These are phyloP conservation scores for Choristoneura fumiferana DNA, from an alignment of 1,140 invertebrate species.

Conservation along the genomic window DNA sequence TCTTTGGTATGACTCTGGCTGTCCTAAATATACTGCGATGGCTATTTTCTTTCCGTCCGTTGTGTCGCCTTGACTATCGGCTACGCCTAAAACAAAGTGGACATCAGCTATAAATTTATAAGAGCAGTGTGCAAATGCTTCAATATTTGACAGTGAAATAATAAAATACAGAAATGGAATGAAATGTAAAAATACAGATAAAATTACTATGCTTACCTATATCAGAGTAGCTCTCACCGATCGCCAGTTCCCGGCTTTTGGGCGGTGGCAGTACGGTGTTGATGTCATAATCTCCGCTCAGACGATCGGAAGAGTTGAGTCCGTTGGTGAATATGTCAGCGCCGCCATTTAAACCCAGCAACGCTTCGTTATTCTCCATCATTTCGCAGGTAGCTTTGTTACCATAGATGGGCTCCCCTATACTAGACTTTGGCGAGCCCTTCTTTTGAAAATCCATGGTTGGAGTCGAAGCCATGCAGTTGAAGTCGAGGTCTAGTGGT, in stretches of 20 bases:
- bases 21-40: constrained; percentile 90
- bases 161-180: no score
- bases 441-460: constrained; percentile 69
- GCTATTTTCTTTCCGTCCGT: constrained; percentile 92
- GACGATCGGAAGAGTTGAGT: constrained; percentile 53
- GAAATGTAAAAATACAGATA: neutral
- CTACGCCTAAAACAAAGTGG: constrained; percentile 64
- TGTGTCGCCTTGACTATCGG: constrained; percentile 84
- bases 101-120: constrained; percentile 13
- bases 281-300: constrained; percentile 75
- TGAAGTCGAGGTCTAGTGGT: constrained; percentile 72
- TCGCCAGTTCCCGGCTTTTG: constrained; percentile 72
- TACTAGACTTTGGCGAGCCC: constrained; percentile 65
- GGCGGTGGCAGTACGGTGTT: constrained; percentile 72
- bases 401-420: constrained; percentile 68
- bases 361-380: constrained; percentile 62
- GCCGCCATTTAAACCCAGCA: constrained; percentile 58
- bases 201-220: constrained; percentile 63
- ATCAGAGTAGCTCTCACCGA: constrained; percentile 77
- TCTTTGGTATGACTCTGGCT: constrained; percentile 87
- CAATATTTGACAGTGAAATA: no score
- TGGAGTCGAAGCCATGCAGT: constrained; percentile 70
- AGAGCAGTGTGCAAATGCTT: no score
- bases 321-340: constrained; percentile 69
- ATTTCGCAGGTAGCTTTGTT: constrained; percentile 69